A percentile compares a stretch with the other conserved stretches of the same genome.
phyloP scores from a whole-genome alignment of 2,888 invertebrate genomes.

The Drosophila neonasuta region DNA sequence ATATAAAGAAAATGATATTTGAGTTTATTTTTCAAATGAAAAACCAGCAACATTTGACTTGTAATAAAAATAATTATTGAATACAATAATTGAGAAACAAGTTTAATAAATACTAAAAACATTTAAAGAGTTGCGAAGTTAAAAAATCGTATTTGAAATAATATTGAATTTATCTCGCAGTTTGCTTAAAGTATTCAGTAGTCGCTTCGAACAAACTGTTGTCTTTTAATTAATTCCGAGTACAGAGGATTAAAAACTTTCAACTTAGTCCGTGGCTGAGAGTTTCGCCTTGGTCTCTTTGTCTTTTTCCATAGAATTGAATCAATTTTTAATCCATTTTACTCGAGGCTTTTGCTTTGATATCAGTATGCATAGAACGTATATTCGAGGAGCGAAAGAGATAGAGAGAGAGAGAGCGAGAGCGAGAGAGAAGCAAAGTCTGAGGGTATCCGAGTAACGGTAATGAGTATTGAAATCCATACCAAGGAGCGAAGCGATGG shows the following conservation, averaged over 20 bases:
- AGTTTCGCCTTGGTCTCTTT: not conserved
- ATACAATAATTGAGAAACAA: too few relatives aligned
- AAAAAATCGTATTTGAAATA: too few relatives aligned
- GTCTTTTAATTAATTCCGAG: conserved; percentile 27
- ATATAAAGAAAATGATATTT: too few relatives aligned
- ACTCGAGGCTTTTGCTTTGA: conserved; percentile 8
- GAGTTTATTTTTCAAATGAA: too few relatives aligned
- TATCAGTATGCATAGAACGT: conserved; percentile 1
- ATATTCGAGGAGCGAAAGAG: not conserved
- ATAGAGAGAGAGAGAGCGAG: too few relatives aligned
- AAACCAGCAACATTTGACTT: too few relatives aligned
- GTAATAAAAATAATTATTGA: too few relatives aligned
- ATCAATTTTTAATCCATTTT: conserved; percentile 15
- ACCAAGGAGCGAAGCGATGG: conserved; percentile 14
- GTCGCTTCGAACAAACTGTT: not conserved
- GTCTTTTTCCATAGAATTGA: conserved; percentile 13
- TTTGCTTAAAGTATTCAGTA: not conserved
- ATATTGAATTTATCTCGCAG: too few relatives aligned
- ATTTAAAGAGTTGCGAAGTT: too few relatives aligned
- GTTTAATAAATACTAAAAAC: too few relatives aligned
- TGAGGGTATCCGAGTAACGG: conserved; percentile 9
- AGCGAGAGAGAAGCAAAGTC: too few relatives aligned
- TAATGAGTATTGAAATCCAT: conserved; percentile 54
- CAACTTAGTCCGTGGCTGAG: conserved; percentile 2
- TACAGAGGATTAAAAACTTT: conserved; percentile 33